A percentile compares a stretch with the other conserved stretches of the same genome.
Conservation (phyloP, 2,797 vertebrate species). For the Squalus acanthias region DNA sequence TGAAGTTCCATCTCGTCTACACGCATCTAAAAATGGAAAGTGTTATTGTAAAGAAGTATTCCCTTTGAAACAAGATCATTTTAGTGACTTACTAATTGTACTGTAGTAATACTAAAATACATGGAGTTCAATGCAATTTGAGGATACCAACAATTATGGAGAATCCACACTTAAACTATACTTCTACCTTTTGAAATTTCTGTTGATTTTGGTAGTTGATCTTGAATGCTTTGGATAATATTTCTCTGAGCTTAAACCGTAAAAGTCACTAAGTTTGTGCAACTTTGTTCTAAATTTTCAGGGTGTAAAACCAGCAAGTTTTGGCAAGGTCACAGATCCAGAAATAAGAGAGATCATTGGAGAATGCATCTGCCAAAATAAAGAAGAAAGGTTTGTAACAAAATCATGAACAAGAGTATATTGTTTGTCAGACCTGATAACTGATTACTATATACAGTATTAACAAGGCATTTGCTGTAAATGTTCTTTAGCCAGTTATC, state of each 20-base stretch:
- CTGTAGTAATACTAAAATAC: background rate
- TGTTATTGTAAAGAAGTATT: background rate
- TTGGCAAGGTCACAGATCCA: conserved; percentile 86
- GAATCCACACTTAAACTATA: conserved; percentile 38
- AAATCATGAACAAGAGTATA: background rate
- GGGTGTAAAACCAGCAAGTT: conserved; percentile 98
- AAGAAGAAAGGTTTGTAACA: conserved; percentile 87
- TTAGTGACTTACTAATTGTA: background rate
- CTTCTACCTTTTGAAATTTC: background rate
- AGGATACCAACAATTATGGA: background rate
- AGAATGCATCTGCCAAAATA: conserved; percentile 92
- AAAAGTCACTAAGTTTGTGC: conserved; percentile 2
- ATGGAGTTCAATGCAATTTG: background rate
- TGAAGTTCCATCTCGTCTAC: background rate
- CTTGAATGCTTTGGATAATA: background rate
- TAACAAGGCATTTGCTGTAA: background rate
- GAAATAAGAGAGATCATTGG: conserved; percentile 99
- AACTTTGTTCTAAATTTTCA: conserved; percentile 52
- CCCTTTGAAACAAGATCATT: background rate
- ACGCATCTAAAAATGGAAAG: background rate
- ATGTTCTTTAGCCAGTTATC: background rate
- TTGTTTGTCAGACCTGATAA: conserved; percentile 17
- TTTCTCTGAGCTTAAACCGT: background rate
- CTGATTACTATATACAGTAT: background rate
- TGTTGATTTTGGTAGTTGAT: background rate